A percentile compares a stretch with the other conserved stretches of the same genome.
These are phyloP conservation scores for Cryptocephalus moraei DNA, from an alignment of 2,888 invertebrate species.

Conservation along the genomic window DNA sequence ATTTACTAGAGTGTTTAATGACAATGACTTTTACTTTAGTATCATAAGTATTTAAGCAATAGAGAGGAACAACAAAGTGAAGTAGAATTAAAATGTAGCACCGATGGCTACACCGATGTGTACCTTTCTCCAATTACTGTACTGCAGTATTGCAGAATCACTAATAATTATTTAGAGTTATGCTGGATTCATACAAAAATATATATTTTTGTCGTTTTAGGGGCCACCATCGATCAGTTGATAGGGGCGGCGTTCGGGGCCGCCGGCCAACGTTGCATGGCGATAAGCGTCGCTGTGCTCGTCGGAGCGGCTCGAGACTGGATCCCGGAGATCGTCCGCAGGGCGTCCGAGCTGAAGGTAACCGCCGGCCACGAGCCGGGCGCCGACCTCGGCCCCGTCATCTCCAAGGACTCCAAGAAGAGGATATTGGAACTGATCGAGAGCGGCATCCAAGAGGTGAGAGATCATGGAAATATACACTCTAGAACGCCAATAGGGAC, in stretches of 20 bases:
- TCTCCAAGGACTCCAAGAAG: conserved; percentile 81
- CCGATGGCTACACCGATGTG: no score
- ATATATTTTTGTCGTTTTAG: conserved; percentile 32
- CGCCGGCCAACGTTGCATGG: conserved; percentile 99
- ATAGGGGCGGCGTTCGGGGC: conserved; percentile 92
- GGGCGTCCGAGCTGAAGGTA: conserved; percentile 70
- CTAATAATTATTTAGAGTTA: no score
- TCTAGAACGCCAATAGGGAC: no score
- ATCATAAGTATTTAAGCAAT: no score
- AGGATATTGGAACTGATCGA: conserved; percentile 75
- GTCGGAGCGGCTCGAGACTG: conserved; percentile 85
- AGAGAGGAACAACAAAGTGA: no score
- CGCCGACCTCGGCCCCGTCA: conserved; percentile 85
- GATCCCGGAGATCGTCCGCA: conserved; percentile 85
- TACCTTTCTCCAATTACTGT: no score
- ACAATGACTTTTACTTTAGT: no score
- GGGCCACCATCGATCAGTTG: conserved; percentile 83
- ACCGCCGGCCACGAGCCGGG: conserved; percentile 80
- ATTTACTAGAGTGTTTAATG: no score
- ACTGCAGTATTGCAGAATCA: no score
- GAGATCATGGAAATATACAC: conserved; percentile 1
- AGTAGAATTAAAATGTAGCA: no score
- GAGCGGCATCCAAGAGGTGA: conserved; percentile 51
- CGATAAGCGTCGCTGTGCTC: conserved; percentile 86
- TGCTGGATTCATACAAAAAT: no score